Percentiles rank a stretch among this genome's conserved stretches.
Evolutionary conservation across 1,140 invertebrate species (phyloP).

Genomic region (Chymomyza costata): DNA sequence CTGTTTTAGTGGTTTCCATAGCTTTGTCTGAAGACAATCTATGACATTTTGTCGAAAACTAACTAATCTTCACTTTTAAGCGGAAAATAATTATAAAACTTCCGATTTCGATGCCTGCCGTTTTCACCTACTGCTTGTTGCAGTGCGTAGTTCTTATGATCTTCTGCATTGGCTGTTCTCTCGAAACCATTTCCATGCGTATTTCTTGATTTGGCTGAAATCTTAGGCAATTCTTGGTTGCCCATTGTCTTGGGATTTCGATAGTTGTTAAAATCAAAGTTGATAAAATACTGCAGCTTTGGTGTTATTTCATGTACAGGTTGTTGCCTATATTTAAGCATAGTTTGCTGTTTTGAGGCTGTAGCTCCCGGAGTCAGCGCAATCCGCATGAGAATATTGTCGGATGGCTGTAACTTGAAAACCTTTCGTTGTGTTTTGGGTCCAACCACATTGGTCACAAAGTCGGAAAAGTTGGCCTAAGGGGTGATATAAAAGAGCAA

Average conservation of each 20-base stretch:
- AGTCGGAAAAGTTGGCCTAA: conserved; percentile 12
- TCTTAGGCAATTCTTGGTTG: neutral
- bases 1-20: too few relatives aligned
- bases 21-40: too few relatives aligned
- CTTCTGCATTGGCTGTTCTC: conserved; percentile 6
- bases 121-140: neutral
- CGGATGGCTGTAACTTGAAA: conserved; percentile 24
- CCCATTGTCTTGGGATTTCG: conserved; percentile 12
- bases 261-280: conserved; percentile 31
- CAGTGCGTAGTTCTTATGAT: too few relatives aligned
- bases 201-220: neutral
- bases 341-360: neutral
- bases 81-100: conserved; percentile 22
- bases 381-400: conserved; percentile 19
- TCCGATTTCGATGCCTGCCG: neutral
- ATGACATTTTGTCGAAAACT: conserved; percentile 1
- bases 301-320: too few relatives aligned
- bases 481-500: too few relatives aligned
- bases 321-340: too few relatives aligned
- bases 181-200: neutral
- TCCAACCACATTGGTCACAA: neutral
- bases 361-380: neutral
- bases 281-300: conserved; percentile 18
- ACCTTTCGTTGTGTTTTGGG: neutral
- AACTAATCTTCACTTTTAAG: conserved; percentile 36